Conservation (phyloP, 2,113 vertebrate genomes). For the Anhinga anhinga region DNA sequence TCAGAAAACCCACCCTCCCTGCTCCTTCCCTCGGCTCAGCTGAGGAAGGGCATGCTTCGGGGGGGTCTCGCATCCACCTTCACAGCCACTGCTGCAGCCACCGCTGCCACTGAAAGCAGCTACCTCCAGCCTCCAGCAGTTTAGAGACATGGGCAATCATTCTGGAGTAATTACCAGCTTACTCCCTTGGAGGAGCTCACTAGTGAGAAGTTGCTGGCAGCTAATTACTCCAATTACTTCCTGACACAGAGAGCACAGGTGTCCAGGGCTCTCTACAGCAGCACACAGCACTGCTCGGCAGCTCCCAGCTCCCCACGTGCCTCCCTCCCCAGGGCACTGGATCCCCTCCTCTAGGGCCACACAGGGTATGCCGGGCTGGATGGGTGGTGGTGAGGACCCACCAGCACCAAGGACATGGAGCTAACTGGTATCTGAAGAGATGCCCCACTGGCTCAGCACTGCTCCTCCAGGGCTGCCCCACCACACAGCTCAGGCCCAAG, state of each 20-base stretch:
- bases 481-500: background rate
- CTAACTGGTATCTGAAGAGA: background rate
- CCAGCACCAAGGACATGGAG: background rate
- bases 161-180: conserved; percentile 49
- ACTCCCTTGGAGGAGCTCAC: background rate
- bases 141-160: background rate
- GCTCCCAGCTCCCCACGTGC: background rate
- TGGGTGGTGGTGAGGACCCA: background rate
- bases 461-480: background rate
- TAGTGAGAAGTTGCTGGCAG: background rate
- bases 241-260: background rate
- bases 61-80: background rate
- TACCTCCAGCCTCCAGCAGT: conserved; percentile 3
- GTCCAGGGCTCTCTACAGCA: background rate
- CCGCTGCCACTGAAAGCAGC: background rate
- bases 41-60: background rate
- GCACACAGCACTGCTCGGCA: background rate
- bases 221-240: conserved; percentile 61
- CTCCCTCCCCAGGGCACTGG: background rate
- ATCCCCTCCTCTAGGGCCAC: background rate
- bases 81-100: background rate
- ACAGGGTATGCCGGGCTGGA: no score
- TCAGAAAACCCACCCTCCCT: background rate
- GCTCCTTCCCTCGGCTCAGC: background rate
- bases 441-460: background rate